Percentiles rank a stretch among this genome's conserved stretches.
These are phyloP conservation scores for Daubentonia madagascariensis DNA, from an alignment of 2,113 vertebrate species.

Conservation along the genomic window DNA sequence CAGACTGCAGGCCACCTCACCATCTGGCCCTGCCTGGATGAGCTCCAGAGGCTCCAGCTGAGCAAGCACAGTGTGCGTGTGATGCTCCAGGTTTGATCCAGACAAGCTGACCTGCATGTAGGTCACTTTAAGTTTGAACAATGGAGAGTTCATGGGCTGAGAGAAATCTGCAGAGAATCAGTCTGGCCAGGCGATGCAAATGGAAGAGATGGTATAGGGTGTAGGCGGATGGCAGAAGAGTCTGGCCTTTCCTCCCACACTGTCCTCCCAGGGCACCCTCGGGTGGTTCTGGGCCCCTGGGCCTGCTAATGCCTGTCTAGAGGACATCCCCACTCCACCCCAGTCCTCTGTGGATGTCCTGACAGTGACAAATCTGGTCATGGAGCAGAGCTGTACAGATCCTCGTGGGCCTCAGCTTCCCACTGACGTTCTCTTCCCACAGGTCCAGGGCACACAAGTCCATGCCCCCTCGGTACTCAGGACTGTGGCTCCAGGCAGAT, in stretches of 20 bases:
- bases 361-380: neutral
- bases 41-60: neutral
- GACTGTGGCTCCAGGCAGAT: neutral
- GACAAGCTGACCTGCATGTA: fast-evolving
- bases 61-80: no score
- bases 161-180: no score
- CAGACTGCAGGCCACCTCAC: neutral
- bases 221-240: neutral
- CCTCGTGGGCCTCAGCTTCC: neutral
- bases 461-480: neutral
- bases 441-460: neutral
- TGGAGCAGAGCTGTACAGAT: neutral
- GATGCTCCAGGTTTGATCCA: neutral
- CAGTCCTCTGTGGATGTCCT: neutral
- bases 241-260: neutral
- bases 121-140: neutral
- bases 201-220: slow-evolving; percentile 90
- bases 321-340: no score
- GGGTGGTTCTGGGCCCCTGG: neutral
- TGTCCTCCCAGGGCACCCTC: neutral
- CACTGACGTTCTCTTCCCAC: neutral
- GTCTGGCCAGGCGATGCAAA: slow-evolving; percentile 93
- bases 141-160: no score
- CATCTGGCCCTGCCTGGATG: neutral
- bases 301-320: neutral